These are phyloP conservation scores for Myxocyprinus asiaticus DNA, from an alignment of 2,113 vertebrate species.

Conservation along the genomic window DNA sequence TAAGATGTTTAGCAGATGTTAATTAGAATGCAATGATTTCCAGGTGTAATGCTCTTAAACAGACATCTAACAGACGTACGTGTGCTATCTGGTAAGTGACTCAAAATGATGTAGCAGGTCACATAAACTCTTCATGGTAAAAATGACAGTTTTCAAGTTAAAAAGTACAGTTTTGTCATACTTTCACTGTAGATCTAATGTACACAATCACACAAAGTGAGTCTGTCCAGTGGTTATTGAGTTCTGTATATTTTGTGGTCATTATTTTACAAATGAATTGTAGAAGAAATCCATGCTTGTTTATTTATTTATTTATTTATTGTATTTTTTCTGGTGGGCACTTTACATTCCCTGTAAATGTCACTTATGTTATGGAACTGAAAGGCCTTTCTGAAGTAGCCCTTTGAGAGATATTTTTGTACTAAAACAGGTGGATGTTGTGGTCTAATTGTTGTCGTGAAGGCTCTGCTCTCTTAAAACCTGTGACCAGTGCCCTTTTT, in stretches of 20 bases:
- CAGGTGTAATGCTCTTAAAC: no score
- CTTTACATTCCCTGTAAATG: conserved; percentile 65
- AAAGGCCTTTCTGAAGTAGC: conserved; percentile 57
- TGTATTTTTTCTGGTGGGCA: conserved; percentile 45
- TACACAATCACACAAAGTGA: not conserved
- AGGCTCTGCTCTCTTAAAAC: conserved; percentile 41
- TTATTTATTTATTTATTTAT: not conserved
- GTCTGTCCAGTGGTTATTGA: not conserved
- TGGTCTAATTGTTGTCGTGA: conserved; percentile 38
- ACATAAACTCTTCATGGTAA: no score
- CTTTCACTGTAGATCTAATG: not conserved
- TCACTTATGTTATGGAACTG: conserved; percentile 61
- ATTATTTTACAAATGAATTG: not conserved
- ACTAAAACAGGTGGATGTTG: conserved; percentile 38
- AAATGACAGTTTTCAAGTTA: no score
- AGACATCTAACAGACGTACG: no score
- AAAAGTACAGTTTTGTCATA: no score
- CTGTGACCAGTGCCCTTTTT: conserved; percentile 20
- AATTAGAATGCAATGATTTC: no score
- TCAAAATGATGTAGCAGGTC: no score
- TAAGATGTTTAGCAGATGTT: no score
- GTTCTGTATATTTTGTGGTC: not conserved
- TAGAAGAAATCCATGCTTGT: not conserved
- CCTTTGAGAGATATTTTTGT: conserved; percentile 18
- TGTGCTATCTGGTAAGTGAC: no score